phyloP scores from a whole-genome alignment of 2,888 invertebrate species.

The Cerceris ruficornis region DNA sequence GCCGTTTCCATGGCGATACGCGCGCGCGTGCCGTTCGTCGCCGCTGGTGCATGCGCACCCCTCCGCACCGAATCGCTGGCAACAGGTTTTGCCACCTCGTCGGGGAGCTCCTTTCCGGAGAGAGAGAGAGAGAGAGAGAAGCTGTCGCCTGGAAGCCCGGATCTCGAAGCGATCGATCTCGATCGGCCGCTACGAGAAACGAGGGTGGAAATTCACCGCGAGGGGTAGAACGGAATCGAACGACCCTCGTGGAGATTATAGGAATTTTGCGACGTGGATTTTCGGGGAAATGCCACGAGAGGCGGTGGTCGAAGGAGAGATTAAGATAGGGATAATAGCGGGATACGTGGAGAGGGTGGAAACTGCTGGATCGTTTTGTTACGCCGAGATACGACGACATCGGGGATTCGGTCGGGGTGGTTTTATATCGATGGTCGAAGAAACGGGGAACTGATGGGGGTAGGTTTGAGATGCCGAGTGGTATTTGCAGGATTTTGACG shows the following conservation, averaged over 20 bases:
- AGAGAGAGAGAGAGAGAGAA: neutral
- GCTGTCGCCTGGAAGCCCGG: too few relatives aligned
- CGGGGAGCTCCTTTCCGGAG: constrained; percentile 18
- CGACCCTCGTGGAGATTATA: constrained; percentile 13
- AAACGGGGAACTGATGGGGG: too few relatives aligned
- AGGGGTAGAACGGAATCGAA: constrained; percentile 5
- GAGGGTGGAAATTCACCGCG: neutral
- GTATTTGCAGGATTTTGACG: too few relatives aligned
- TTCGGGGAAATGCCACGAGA: constrained; percentile 10
- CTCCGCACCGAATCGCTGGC: constrained; percentile 36
- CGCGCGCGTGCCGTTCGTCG: constrained; percentile 60
- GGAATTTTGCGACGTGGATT: constrained; percentile 8
- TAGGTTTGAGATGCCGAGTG: too few relatives aligned
- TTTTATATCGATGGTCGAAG: too few relatives aligned
- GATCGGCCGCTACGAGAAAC: constrained; percentile 9
- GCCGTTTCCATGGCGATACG: constrained; percentile 69
- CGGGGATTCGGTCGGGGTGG: too few relatives aligned
- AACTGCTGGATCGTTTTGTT: neutral
- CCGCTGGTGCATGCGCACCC: constrained; percentile 59
- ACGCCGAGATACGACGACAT: neutral
- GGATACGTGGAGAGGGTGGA: neutral
- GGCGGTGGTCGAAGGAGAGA: neutral
- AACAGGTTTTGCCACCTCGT: constrained; percentile 57
- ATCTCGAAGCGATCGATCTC: constrained; percentile 22
- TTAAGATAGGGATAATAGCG: constrained; percentile 15